Conservation (phyloP, 2,113 vertebrate genomes). For the Ancistrus triradiatus region DNA sequence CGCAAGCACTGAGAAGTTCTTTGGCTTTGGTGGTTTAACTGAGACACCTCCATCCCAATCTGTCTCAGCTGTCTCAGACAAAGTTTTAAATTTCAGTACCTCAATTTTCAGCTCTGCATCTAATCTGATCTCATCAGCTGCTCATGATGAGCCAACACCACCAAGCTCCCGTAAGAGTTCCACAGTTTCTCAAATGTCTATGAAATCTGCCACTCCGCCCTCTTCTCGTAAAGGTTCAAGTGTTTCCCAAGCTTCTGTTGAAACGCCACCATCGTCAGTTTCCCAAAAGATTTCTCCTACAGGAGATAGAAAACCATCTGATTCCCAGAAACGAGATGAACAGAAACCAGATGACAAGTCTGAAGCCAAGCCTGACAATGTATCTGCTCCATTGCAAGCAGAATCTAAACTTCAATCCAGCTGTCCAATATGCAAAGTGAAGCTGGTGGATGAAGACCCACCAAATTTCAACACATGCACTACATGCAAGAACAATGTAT, state of each 20-base stretch:
- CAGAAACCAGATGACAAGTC: not conserved
- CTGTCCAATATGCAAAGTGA: conserved; percentile 87
- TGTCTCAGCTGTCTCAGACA: conserved; percentile 61
- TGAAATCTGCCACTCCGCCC: conserved; percentile 47
- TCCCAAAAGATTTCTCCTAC: conserved; percentile 40
- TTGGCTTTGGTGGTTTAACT: conserved; percentile 58
- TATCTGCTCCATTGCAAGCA: not conserved
- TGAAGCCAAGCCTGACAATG: not conserved
- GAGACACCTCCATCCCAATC: conserved; percentile 53
- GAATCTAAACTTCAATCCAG: conserved; percentile 41
- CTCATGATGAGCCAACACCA: conserved; percentile 60
- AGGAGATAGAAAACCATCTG: conserved; percentile 40
- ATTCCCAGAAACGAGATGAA: conserved; percentile 25
- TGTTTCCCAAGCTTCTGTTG: conserved; percentile 20
- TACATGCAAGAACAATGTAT: conserved; percentile 84
- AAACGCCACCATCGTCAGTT: conserved; percentile 30
- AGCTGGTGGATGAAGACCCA: conserved; percentile 73
- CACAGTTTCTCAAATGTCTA: conserved; percentile 27
- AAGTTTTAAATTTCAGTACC: conserved; percentile 67
- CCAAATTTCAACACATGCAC: conserved; percentile 88
- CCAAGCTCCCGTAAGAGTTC: conserved; percentile 62
- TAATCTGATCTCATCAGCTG: conserved; percentile 60
- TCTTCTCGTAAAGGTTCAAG: conserved; percentile 29
- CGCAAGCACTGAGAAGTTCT: conserved; percentile 79
- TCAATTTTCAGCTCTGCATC: conserved; percentile 68